Conservation (phyloP, 2,797 vertebrate genomes). For the Coracias cyanogaster region DNA sequence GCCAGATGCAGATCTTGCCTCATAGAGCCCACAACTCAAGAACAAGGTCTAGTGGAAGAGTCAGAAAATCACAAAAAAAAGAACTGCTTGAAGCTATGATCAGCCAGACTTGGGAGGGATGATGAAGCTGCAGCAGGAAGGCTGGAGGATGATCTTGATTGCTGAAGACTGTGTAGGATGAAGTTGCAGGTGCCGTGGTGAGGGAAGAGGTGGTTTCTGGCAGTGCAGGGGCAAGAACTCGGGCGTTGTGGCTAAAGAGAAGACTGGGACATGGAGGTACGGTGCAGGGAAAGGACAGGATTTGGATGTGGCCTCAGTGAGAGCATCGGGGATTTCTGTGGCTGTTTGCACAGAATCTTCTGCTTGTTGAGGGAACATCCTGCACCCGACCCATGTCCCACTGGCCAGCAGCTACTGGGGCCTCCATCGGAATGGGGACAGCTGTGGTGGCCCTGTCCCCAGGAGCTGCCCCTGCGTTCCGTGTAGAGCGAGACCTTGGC, state of each 20-base stretch:
- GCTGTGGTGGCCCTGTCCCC: background rate
- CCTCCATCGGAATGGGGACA: fast-evolving
- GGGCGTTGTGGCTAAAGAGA: background rate
- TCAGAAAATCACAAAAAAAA: background rate
- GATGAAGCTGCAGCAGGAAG: background rate
- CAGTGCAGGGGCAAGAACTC: background rate
- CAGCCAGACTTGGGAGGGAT: background rate
- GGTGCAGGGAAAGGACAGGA: fast-evolving
- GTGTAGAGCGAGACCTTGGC: background rate
- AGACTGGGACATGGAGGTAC: background rate
- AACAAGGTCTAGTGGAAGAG: background rate
- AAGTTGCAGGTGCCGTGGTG: background rate
- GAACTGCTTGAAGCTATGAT: background rate
- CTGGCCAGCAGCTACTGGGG: background rate
- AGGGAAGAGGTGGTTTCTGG: background rate
- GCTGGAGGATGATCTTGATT: background rate
- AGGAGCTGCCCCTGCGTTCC: fast-evolving
- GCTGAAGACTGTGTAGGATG: background rate
- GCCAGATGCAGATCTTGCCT: background rate
- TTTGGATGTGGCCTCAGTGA: background rate
- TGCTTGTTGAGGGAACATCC: background rate
- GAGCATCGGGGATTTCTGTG: background rate
- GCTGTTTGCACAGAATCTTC: background rate
- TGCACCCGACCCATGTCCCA: fast-evolving
- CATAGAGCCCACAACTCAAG: fast-evolving